Percentiles rank a stretch among this genome's conserved stretches.
Evolutionary conservation across 37 sponge, comb jelly and placozoan genomes (phyloP).

Genomic region (Crambe crambe): DNA sequence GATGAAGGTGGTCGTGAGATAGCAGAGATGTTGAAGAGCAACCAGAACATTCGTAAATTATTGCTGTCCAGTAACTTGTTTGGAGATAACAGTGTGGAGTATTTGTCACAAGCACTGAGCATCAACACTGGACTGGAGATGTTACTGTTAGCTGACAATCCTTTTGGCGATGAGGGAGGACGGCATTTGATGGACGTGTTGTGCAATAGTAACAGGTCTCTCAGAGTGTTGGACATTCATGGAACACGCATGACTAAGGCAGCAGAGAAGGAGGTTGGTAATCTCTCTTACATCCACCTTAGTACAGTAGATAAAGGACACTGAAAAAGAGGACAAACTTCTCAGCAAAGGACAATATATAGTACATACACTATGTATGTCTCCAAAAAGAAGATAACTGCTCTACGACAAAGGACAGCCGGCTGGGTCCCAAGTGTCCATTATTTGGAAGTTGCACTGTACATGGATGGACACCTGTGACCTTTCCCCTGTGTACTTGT

Average conservation of each 20-base stretch:
- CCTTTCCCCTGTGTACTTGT: no score
- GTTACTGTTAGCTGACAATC: conserved; percentile 84
- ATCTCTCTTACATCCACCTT: no score
- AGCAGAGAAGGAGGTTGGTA: conserved; percentile 35
- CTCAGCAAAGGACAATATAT: no score
- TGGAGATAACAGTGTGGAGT: conserved; percentile 74
- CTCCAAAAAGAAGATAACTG: no score
- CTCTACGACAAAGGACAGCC: no score
- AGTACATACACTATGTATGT: no score
- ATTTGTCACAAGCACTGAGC: conserved; percentile 58
- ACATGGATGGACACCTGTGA: no score
- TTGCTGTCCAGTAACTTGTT: conserved; percentile 76
- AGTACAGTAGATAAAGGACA: no score
- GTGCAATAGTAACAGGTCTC: conserved; percentile 60
- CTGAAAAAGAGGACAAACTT: no score
- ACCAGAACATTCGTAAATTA: conserved; percentile 57
- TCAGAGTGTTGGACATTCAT: conserved; percentile 48
- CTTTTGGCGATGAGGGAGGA: conserved; percentile 89
- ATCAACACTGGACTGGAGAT: conserved; percentile 76
- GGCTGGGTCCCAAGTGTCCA: no score
- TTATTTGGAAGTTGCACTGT: no score
- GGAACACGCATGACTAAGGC: conserved; percentile 32
- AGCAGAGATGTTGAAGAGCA: conserved; percentile 68
- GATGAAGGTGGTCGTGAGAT: conserved; percentile 74
- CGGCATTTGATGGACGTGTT: conserved; percentile 52